phyloP scores from a whole-genome alignment of 2,888 invertebrate genomes.

The Mylabris sibirica region DNA sequence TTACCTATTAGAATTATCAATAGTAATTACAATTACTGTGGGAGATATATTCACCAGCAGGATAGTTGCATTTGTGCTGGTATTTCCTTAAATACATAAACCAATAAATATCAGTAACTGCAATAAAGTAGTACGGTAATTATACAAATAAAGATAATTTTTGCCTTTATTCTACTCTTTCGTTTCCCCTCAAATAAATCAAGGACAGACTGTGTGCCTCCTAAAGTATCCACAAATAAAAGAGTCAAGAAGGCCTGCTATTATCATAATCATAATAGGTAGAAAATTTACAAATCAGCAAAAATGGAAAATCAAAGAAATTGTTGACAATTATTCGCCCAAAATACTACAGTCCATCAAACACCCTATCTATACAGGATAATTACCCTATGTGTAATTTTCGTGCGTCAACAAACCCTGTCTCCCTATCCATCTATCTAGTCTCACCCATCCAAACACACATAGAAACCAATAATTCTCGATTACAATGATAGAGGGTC shows the following conservation, averaged over 20 bases:
- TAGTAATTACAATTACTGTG: not conserved
- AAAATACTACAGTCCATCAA: not conserved
- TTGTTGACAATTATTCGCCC: not conserved
- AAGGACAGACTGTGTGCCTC: too few species aligned
- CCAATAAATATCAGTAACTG: not conserved
- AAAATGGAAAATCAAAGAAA: not conserved
- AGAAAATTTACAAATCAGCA: not conserved
- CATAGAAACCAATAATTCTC: slow-evolving; percentile 24
- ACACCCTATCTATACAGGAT: not conserved
- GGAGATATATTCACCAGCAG: not conserved
- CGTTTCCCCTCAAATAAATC: too few species aligned
- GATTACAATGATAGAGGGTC: slow-evolving; percentile 19
- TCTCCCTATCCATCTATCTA: not conserved
- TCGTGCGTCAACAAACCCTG: slow-evolving; percentile 1
- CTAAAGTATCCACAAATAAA: too few species aligned
- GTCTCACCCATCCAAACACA: slow-evolving; percentile 6
- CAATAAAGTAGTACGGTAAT: too few species aligned
- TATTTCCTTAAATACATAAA: not conserved
- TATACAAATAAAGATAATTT: too few species aligned
- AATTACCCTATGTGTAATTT: not conserved
- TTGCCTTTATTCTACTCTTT: too few species aligned
- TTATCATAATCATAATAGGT: too few species aligned
- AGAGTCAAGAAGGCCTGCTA: too few species aligned
- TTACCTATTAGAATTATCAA: too few species aligned
- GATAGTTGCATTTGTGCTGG: not conserved